Conservation (phyloP, 2,888 invertebrate genomes). For the Heliconius cydno region DNA sequence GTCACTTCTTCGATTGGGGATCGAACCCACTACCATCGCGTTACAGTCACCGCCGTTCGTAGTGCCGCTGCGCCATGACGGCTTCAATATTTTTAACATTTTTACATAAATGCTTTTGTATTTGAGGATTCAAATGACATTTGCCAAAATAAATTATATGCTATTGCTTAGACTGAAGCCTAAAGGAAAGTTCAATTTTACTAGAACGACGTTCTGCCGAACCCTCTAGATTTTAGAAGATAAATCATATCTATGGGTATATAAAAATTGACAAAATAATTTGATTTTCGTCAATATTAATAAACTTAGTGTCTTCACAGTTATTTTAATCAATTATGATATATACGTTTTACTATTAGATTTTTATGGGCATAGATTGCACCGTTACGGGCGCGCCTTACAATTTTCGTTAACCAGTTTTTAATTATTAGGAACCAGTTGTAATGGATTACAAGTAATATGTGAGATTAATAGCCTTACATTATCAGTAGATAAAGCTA, state of each 20-base stretch:
- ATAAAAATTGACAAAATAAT: background rate
- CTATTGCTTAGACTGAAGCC: background rate
- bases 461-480: conserved; percentile 37
- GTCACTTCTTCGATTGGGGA: too few relatives aligned
- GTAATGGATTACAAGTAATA: conserved; percentile 39
- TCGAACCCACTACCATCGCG: too few relatives aligned
- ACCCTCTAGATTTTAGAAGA: background rate
- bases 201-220: background rate
- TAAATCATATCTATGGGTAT: background rate
- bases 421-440: conserved; percentile 34
- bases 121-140: background rate
- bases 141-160: background rate
- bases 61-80: too few relatives aligned
- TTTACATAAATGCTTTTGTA: too few relatives aligned
- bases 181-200: background rate
- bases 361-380: conserved; percentile 37
- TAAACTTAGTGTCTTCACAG: background rate
- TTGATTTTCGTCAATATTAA: background rate
- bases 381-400: conserved; percentile 36
- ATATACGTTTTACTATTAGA: conserved; percentile 25
- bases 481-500: conserved; percentile 16
- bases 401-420: conserved; percentile 33
- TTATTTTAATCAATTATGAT: conserved; percentile 6
- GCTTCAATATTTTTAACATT: too few relatives aligned
- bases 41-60: too few relatives aligned